These are phyloP conservation scores for Aphis craccivora DNA, from an alignment of 1,140 invertebrate species.

Conservation along the genomic window DNA sequence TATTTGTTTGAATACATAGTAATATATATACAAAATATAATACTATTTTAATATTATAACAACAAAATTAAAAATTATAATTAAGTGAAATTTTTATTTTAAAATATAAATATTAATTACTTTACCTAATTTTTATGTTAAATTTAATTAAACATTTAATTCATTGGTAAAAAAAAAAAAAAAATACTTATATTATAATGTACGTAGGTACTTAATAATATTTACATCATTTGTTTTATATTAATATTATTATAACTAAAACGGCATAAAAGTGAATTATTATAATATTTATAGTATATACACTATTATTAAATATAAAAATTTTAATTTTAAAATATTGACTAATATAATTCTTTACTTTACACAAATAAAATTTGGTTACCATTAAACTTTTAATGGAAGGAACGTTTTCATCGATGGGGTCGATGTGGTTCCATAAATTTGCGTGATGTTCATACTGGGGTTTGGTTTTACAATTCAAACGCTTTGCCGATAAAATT, in stretches of 20 bases:
- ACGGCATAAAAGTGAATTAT: not conserved
- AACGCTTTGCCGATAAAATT: conserved; percentile 74
- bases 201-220: not conserved
- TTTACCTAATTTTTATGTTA: not conserved
- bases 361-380: not conserved
- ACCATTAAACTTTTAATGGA: not conserved
- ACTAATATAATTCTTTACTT: not conserved
- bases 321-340: not conserved
- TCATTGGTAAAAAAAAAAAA: not conserved
- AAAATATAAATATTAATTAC: not conserved
- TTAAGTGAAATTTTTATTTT: not conserved
- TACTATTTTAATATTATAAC: not conserved
- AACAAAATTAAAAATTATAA: not conserved
- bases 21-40: no score
- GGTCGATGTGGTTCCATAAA: not conserved
- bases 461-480: conserved; percentile 76
- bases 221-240: no score
- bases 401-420: not conserved
- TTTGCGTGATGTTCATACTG: not conserved
- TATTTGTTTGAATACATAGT: not conserved
- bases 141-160: not conserved
- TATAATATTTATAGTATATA: not conserved
- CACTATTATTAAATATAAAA: not conserved
- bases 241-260: not conserved
- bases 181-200: not conserved